phyloP scores from a whole-genome alignment of 2,888 invertebrate species.

The Chromoteleia sp. region DNA sequence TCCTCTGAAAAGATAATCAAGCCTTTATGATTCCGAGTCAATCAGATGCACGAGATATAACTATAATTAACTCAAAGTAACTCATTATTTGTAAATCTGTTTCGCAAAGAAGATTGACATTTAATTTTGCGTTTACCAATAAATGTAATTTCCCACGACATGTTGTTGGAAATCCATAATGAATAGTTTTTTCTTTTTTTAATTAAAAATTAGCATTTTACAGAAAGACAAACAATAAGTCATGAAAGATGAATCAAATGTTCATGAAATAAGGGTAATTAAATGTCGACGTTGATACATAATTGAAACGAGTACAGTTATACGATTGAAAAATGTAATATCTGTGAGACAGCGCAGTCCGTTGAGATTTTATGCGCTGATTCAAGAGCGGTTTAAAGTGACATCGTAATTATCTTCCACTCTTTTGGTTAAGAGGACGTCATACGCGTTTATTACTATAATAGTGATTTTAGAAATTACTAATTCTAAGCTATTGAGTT shows the following conservation, averaged over 20 bases:
- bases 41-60: constrained; percentile 28
- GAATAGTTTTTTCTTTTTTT: no score
- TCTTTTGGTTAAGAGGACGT: constrained; percentile 37
- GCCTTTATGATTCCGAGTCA: constrained; percentile 24
- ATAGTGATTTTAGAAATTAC: no score
- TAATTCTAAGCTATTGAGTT: no score
- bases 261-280: constrained; percentile 42
- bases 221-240: no score
- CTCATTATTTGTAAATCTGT: constrained; percentile 31
- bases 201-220: no score
- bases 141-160: not conserved
- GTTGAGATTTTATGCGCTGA: constrained; percentile 18
- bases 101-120: not conserved
- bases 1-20: constrained; percentile 11
- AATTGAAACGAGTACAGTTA: constrained; percentile 56
- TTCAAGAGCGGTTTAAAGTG: constrained; percentile 21
- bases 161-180: no score
- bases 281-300: constrained; percentile 40
- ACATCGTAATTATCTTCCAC: constrained; percentile 40
- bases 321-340: constrained; percentile 45
- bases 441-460: no score
- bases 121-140: not conserved
- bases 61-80: constrained; percentile 3
- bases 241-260: constrained; percentile 17
- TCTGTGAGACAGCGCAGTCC: constrained; percentile 33